A percentile compares a stretch with the other conserved stretches of the same genome.
These are phyloP conservation scores for Therioaphis trifolii DNA, from an alignment of 2,888 invertebrate genomes.

Conservation along the genomic window DNA sequence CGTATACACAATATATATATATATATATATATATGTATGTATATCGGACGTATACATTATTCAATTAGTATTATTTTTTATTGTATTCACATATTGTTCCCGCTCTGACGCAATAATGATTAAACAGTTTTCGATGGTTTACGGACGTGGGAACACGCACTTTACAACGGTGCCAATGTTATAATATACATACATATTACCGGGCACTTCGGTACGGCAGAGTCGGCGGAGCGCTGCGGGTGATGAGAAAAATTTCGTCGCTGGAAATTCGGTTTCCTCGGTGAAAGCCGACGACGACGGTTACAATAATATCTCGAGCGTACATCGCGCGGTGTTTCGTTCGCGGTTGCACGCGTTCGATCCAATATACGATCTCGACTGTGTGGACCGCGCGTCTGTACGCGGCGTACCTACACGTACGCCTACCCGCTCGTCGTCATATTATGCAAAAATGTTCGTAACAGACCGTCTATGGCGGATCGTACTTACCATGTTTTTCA, in stretches of 20 bases:
- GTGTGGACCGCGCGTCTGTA: not conserved
- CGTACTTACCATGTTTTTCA: no score
- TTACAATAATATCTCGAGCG: not conserved
- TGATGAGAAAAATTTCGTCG: not conserved
- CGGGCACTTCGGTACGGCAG: no score
- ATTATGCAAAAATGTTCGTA: not conserved
- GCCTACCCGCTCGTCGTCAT: not conserved
- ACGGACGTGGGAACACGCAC: not conserved
- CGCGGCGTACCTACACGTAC: not conserved
- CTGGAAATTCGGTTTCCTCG: not conserved
- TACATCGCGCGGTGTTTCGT: not conserved
- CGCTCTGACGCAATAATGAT: not conserved
- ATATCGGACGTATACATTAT: not conserved
- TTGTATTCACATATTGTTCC: not conserved
- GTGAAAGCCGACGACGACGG: not conserved
- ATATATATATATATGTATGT: no score
- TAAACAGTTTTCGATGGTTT: not conserved
- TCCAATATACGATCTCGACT: not conserved
- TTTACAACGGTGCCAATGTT: no score
- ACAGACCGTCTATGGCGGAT: not conserved
- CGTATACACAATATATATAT: not conserved
- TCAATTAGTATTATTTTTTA: not conserved
- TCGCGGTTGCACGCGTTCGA: not conserved
- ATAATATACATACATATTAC: no score
- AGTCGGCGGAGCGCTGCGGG: not conserved